Percentiles rank a stretch among this genome's conserved stretches.
Conservation (phyloP, 1,140 invertebrate genomes). For the Bombus sibiricus region DNA sequence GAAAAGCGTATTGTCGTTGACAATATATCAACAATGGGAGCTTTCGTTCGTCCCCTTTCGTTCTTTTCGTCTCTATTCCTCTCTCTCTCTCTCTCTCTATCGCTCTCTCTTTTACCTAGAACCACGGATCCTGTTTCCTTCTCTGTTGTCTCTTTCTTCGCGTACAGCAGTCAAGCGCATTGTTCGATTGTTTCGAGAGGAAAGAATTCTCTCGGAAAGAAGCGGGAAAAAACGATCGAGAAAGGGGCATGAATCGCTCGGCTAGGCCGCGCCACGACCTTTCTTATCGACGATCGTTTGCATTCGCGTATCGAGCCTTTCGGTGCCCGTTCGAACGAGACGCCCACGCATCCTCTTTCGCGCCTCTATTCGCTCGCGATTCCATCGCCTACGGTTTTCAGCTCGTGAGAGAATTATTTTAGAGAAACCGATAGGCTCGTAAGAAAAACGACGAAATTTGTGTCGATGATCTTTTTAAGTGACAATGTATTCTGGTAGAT, state of each 20-base stretch:
- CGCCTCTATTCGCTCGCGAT: background rate
- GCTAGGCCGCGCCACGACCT: conserved; percentile 58
- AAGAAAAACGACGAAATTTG: background rate
- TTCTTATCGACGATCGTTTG: conserved; percentile 62
- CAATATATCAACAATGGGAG: conserved; percentile 22
- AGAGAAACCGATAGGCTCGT: background rate
- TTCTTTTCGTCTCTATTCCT: background rate
- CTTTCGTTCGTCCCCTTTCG: conserved; percentile 19
- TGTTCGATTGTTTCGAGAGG: conserved; percentile 54
- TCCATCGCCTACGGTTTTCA: background rate
- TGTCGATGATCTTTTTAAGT: no score
- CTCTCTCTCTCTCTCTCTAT: no score
- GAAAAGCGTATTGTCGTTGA: conserved; percentile 35
- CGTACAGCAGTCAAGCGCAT: conserved; percentile 7
- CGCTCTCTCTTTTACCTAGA: background rate
- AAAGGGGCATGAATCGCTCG: conserved; percentile 41
- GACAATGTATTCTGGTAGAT: no score
- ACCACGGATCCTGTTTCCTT: background rate
- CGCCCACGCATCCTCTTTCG: conserved; percentile 18
- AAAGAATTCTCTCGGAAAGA: background rate
- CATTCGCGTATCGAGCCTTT: conserved; percentile 38
- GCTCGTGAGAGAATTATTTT: background rate
- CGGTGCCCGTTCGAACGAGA: conserved; percentile 6
- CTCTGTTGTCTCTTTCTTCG: background rate
- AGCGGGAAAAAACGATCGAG: conserved; percentile 20